Evolutionary conservation across 2,888 invertebrate genomes (phyloP), one percentile per base, ranked within the genome.

Genomic region (Pterobdella sp.): DNA sequence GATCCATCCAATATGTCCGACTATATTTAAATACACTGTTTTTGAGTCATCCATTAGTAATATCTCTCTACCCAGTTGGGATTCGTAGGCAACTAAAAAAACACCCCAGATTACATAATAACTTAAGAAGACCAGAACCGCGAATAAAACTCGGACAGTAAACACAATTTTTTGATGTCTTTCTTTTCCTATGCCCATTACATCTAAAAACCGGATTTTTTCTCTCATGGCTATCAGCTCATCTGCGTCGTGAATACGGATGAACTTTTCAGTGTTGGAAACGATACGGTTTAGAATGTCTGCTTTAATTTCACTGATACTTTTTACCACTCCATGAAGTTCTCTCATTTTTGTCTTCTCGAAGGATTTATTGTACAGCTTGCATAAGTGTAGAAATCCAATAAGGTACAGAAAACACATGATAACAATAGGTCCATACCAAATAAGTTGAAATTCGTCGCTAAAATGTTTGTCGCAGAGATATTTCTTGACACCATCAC

Each of bases 371-470:
- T 64, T 64, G 67, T 74, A 74, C 32, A 74, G 72, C 70, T 74
- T 74, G 67, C 72, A 74, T 36, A 74, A 74, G 72, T 74, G 74
- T 4, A 74, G 34, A 29, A 74, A 34, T 4, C 64, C 71, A 52
- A 72, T 72, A 52, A 70, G 32, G 60, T 74, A 74, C 35, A 74
- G 63, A 36, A 73, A 66, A 70, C 71, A 66, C 71, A 74, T 64
- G 14, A 74, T 56, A 1, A 67, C 74, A 14, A 74, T 36, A 4
- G 74, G 74, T 37, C 74, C 74, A 66, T 72, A 74, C 74, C 74
- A 74, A 34, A 74, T 65, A 36, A 74, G 42, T 32, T 72, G 66
- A 36, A 52, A 74, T 36, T 35, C 60, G 34, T 71, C 56, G 31
- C 71, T 67, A 67, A 72, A 74, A 2, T 52, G 35, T 31, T 73